A percentile compares a stretch with the other conserved stretches of the same genome.
Conservation (phyloP, 2,113 vertebrate species). For the Thryonomys swinderianus region DNA sequence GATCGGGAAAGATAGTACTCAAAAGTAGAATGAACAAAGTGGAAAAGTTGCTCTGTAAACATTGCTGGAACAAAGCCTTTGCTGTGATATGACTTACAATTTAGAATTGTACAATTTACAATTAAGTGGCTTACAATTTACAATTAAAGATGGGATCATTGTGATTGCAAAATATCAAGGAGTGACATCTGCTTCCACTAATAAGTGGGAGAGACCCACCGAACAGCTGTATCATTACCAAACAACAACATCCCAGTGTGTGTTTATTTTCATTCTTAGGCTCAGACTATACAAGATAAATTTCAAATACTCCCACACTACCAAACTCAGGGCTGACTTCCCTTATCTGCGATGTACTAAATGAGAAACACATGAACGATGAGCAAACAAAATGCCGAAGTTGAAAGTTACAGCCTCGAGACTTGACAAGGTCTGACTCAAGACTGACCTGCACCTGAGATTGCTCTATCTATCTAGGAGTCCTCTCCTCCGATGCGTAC, state of each 20-base stretch:
- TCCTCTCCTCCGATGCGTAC: neutral
- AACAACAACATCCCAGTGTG: neutral
- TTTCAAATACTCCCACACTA: neutral
- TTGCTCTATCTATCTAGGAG: neutral
- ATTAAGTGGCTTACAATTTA: too few relatives aligned
- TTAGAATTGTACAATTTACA: too few relatives aligned
- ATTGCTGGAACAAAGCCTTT: neutral
- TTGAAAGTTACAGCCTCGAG: neutral
- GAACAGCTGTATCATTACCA: neutral
- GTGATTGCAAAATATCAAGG: neutral
- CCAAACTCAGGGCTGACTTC: fast-evolving
- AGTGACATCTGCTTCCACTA: neutral
- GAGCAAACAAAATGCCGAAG: neutral
- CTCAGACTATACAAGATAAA: neutral
- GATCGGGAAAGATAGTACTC: neutral
- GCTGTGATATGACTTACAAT: neutral
- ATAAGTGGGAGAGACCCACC: neutral
- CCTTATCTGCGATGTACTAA: neutral
- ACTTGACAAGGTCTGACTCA: neutral
- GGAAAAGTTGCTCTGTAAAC: neutral
- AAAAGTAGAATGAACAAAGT: neutral
- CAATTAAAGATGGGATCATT: neutral
- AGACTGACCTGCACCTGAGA: neutral
- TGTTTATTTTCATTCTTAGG: neutral
- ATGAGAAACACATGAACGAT: neutral